Conservation (phyloP, 1,140 invertebrate species). For the Octopus sinensis region DNA sequence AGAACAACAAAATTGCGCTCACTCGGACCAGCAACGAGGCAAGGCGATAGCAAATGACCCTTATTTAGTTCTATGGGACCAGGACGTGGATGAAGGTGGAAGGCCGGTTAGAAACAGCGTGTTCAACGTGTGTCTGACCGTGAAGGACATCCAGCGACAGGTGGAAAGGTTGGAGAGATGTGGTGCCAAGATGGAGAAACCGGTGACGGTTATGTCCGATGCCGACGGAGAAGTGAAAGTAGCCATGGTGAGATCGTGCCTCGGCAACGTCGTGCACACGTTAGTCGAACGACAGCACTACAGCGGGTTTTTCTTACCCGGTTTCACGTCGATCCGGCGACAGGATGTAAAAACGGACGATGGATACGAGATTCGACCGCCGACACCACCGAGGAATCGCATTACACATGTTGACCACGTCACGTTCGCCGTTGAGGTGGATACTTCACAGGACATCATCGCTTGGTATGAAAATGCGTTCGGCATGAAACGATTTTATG, state of each 20-base stretch:
- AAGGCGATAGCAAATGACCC: not conserved
- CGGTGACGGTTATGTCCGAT: conserved; percentile 42
- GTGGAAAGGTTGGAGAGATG: conserved; percentile 38
- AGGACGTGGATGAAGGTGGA: not conserved
- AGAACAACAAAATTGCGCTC: not conserved
- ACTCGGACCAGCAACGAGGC: not conserved
- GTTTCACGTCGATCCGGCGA: conserved; percentile 39
- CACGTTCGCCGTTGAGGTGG: conserved; percentile 55
- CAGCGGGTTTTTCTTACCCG: conserved; percentile 57
- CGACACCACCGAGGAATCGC: not conserved
- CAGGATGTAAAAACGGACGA: not conserved
- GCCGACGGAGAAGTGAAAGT: conserved; percentile 50
- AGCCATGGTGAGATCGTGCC: conserved; percentile 58
- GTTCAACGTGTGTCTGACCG: conserved; percentile 60
- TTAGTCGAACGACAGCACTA: conserved; percentile 57
- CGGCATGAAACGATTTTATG: conserved; percentile 60
- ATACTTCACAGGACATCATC: conserved; percentile 53
- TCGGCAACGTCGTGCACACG: conserved; percentile 61
- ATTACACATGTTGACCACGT: conserved; percentile 59
- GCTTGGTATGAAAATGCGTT: conserved; percentile 60
- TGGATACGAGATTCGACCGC: not conserved
- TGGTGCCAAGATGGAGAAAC: conserved; percentile 44
- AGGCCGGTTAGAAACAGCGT: conserved; percentile 32
- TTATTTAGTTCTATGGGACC: not conserved
- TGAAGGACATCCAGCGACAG: conserved; percentile 52